Evolutionary conservation across 1,140 invertebrate genomes (phyloP).

Genomic region (Stegodyphus dumicola): DNA sequence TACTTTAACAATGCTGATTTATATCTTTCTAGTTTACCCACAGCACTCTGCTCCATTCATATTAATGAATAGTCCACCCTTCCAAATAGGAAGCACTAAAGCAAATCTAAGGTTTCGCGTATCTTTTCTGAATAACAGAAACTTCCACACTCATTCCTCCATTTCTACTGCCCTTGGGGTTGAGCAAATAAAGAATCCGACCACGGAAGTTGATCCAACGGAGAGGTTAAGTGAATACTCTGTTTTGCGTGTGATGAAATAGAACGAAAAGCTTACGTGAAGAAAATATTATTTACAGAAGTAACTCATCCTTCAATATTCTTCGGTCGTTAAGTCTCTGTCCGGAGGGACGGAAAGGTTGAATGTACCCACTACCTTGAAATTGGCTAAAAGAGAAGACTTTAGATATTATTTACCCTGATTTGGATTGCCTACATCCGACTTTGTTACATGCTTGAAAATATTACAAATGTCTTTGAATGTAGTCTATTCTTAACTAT

Average conservation of each 20-base stretch:
- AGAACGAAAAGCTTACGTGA: not conserved
- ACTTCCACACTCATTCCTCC: not conserved
- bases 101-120: too few relatives aligned
- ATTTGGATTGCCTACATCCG: too few relatives aligned
- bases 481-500: too few relatives aligned
- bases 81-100: not conserved
- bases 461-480: too few relatives aligned
- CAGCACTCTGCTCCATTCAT: conserved; percentile 25
- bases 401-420: too few relatives aligned
- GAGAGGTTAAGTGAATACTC: conserved; percentile 43
- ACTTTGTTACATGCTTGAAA: too few relatives aligned
- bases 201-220: conserved; percentile 26
- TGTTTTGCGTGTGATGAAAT: conserved; percentile 30
- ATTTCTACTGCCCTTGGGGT: conserved; percentile 29
- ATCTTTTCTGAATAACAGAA: too few relatives aligned
- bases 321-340: too few relatives aligned
- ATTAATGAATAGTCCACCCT: conserved; percentile 30
- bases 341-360: too few relatives aligned
- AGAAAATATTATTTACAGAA: conserved; percentile 12
- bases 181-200: conserved; percentile 23
- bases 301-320: not conserved
- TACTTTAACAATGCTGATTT: too few relatives aligned
- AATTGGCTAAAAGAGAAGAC: too few relatives aligned
- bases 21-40: conserved; percentile 5
- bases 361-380: too few relatives aligned